Evolutionary conservation across 2,888 invertebrate species (phyloP).

Genomic region (Nemurella pictetii): DNA sequence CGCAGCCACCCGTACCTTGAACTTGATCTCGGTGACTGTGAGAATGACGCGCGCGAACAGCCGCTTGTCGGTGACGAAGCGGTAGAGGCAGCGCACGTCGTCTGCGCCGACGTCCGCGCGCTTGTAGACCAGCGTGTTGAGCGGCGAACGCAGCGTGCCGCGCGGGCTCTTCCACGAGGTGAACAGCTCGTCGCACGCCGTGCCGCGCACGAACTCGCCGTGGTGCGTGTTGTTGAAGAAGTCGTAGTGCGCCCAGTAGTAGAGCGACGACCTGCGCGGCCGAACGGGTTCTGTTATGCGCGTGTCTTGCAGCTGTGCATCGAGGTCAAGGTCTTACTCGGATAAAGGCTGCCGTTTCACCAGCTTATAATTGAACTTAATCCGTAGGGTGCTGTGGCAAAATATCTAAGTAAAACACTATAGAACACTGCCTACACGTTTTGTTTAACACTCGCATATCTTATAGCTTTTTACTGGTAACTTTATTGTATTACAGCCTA

Average conservation of each 20-base stretch:
- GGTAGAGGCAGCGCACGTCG: conserved; percentile 80
- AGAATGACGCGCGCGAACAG: conserved; percentile 80
- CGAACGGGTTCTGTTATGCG: not conserved
- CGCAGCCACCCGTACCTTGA: conserved; percentile 68
- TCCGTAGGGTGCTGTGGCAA: too few species aligned
- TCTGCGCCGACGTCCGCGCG: conserved; percentile 71
- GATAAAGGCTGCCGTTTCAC: too few species aligned
- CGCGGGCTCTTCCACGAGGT: conserved; percentile 79
- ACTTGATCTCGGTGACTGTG: conserved; percentile 75
- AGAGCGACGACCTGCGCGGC: conserved; percentile 74
- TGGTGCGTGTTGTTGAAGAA: conserved; percentile 89
- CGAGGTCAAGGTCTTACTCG: too few species aligned
- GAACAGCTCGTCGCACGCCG: conserved; percentile 85
- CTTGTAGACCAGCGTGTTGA: conserved; percentile 87
- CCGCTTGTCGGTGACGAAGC: conserved; percentile 80
- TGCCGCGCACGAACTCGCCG: conserved; percentile 78
- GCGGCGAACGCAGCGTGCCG: conserved; percentile 77
- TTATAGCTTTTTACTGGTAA: too few species aligned
- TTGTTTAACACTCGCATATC: too few species aligned
- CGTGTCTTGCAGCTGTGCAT: too few species aligned
- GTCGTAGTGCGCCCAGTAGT: conserved; percentile 93
- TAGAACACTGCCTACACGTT: too few species aligned
- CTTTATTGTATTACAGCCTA: too few species aligned
- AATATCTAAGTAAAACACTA: too few species aligned
- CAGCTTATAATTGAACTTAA: too few species aligned